A percentile compares a stretch with the other conserved stretches of the same genome.
Evolutionary conservation across 2,888 invertebrate genomes (phyloP).

Genomic region (Erpobdella octoculata): DNA sequence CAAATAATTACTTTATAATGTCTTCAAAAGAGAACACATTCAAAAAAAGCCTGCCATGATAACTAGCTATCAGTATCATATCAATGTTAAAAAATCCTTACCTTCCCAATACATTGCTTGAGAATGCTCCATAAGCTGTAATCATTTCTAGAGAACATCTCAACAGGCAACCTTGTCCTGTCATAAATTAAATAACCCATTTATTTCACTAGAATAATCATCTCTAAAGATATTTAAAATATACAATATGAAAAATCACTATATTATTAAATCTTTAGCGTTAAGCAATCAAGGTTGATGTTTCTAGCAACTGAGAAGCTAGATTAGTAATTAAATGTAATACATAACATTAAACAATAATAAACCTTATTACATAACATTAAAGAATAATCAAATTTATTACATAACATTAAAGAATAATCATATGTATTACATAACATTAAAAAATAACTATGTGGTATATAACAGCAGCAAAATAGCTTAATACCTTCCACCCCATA

Average conservation of each 20-base stretch:
- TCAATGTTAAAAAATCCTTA: constrained; percentile 21
- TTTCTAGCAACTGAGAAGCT: neutral
- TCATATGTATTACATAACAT: too few species aligned
- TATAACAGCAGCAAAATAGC: neutral
- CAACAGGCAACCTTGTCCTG: constrained; percentile 51
- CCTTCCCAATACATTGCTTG: constrained; percentile 70
- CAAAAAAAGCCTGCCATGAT: neutral
- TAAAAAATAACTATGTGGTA: neutral
- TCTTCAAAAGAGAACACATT: too few species aligned
- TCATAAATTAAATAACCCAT: neutral
- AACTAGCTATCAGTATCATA: neutral
- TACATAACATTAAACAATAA: too few species aligned
- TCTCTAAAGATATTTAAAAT: neutral
- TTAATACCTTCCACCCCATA: constrained; percentile 27
- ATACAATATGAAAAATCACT: neutral
- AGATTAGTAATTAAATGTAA: too few species aligned
- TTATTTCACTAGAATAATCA: neutral
- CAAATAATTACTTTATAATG: too few species aligned
- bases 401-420: neutral
- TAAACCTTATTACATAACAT: too few species aligned
- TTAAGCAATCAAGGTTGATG: neutral
- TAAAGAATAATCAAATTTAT: too few species aligned
- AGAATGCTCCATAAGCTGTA: constrained; percentile 82
- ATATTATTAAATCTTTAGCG: neutral
- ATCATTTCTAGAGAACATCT: constrained; percentile 57